These are phyloP conservation scores for Felis catus DNA, from an alignment of 2,113 vertebrate genomes.

Conservation along the genomic window DNA sequence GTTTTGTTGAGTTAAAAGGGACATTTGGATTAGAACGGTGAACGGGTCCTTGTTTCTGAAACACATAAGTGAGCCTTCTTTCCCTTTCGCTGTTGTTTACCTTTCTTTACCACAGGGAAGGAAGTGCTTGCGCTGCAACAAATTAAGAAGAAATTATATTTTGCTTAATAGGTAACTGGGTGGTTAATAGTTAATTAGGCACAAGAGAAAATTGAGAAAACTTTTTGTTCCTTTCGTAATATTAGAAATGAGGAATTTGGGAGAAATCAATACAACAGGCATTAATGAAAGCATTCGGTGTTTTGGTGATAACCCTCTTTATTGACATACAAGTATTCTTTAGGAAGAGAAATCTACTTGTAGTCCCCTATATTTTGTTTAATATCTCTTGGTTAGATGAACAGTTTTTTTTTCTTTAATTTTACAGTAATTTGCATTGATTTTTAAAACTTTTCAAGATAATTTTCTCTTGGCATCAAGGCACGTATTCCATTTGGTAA, in stretches of 20 bases:
- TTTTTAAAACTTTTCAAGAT: background rate
- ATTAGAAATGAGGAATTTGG: background rate
- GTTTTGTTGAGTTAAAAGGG: background rate
- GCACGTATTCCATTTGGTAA: background rate
- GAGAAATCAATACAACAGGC: background rate
- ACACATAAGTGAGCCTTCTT: background rate
- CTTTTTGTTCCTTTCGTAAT: slow-evolving; percentile 21
- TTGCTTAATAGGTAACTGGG: slow-evolving; percentile 25
- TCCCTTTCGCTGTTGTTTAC: background rate
- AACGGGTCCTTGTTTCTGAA: background rate
- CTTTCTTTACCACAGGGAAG: background rate
- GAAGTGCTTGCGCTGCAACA: background rate
- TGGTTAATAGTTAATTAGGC: background rate
- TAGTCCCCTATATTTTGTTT: background rate
- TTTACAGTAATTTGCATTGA: background rate
- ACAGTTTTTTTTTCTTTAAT: background rate
- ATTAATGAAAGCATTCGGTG: background rate
- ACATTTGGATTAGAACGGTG: background rate
- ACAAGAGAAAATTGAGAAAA: background rate
- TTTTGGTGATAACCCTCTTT: background rate
- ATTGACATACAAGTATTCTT: background rate
- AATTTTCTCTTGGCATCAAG: background rate
- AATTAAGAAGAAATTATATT: slow-evolving; percentile 2
- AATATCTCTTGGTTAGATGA: background rate
- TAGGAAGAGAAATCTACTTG: background rate